Conservation (phyloP, 2,113 vertebrate genomes). For the Ancistrus triradiatus region DNA sequence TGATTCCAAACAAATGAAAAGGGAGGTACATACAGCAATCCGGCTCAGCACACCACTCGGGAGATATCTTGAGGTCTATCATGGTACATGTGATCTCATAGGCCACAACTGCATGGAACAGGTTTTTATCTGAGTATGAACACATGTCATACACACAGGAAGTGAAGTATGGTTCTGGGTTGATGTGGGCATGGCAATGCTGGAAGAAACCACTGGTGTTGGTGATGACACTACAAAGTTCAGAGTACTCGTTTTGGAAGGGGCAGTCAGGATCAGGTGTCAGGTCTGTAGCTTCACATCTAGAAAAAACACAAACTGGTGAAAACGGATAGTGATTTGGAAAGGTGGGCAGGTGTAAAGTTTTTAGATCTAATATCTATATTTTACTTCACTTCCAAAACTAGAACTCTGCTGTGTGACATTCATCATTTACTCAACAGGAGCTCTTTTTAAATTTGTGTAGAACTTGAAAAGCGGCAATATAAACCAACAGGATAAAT, state of each 20-base stretch:
- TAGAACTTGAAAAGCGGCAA: no score
- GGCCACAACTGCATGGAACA: constrained; percentile 49
- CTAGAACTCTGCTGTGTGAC: no score
- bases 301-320: constrained; percentile 22
- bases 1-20: not conserved
- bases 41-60: constrained; percentile 49
- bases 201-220: constrained; percentile 57
- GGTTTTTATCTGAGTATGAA: constrained; percentile 56
- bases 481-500: no score
- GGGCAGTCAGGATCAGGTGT: constrained; percentile 15
- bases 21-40: constrained; percentile 54
- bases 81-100: constrained; percentile 58
- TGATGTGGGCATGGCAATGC: constrained; percentile 48
- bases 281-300: constrained; percentile 42
- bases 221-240: constrained; percentile 55
- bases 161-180: constrained; percentile 47
- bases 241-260: constrained; percentile 43
- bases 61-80: constrained; percentile 30
- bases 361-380: not conserved
- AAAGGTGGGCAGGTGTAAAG: not conserved
- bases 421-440: no score
- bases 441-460: no score
- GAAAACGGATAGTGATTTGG: not conserved
- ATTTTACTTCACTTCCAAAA: not conserved
- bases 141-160: constrained; percentile 61